These are phyloP conservation scores for Brachyhypopomus gauderio DNA, from an alignment of 2,113 vertebrate species.

Conservation along the genomic window DNA sequence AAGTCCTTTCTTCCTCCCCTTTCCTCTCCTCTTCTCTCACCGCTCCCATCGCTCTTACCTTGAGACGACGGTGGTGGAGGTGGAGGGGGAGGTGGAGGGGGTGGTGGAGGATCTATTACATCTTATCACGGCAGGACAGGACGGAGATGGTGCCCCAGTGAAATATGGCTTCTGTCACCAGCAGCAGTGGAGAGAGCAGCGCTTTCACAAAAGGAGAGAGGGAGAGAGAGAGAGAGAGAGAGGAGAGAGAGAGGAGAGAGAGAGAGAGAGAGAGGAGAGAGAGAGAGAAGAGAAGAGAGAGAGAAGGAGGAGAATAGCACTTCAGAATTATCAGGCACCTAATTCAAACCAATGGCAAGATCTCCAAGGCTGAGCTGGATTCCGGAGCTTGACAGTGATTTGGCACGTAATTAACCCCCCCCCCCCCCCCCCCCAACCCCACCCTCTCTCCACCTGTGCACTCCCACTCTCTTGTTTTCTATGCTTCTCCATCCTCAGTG, in stretches of 20 bases:
- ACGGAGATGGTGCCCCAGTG: slow-evolving; percentile 70
- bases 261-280: slow-evolving; percentile 31
- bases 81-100: slow-evolving; percentile 67
- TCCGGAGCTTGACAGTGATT: slow-evolving; percentile 49
- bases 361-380: slow-evolving; percentile 38
- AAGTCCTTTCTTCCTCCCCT: slow-evolving; percentile 79
- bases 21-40: slow-evolving; percentile 23
- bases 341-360: slow-evolving; percentile 41
- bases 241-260: slow-evolving; percentile 44
- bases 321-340: slow-evolving; percentile 28
- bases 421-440: background rate
- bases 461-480: background rate
- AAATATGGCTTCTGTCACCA: slow-evolving; percentile 90
- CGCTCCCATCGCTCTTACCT: slow-evolving; percentile 62
- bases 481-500: slow-evolving; percentile 35
- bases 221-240: slow-evolving; percentile 21
- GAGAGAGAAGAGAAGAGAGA: slow-evolving; percentile 36
- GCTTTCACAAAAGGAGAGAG: slow-evolving; percentile 24
- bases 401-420: slow-evolving; percentile 52
- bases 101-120: slow-evolving; percentile 90
- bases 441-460: background rate
- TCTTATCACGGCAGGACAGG: slow-evolving; percentile 91
- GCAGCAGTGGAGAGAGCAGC: slow-evolving; percentile 17
- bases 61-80: slow-evolving; percentile 74
- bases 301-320: slow-evolving; percentile 22